Conservation (phyloP, 2,797 vertebrate genomes). For the Leptatherina wallacei region DNA sequence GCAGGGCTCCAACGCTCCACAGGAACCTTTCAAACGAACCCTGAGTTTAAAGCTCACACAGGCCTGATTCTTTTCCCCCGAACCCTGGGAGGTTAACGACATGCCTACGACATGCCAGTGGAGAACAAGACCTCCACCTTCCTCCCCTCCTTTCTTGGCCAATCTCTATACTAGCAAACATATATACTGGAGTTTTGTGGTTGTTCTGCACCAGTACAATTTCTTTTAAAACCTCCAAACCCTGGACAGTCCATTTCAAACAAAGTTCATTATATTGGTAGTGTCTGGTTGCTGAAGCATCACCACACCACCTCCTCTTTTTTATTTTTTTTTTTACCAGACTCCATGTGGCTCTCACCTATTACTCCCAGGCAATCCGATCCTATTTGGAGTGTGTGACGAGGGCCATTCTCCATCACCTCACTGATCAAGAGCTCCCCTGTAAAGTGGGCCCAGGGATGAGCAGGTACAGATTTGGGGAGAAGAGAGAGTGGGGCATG, state of each 20-base stretch:
- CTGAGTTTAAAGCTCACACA: constrained; percentile 76
- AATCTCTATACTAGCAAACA: constrained; percentile 27
- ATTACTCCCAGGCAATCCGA: constrained; percentile 77
- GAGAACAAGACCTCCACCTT: constrained; percentile 75
- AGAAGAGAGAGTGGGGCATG: constrained; percentile 69
- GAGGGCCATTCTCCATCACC: constrained; percentile 78
- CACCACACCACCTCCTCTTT: constrained; percentile 36
- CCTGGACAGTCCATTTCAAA: constrained; percentile 57
- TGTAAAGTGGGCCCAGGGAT: constrained; percentile 75
- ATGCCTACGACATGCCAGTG: constrained; percentile 79
- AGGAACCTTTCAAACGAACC: constrained; percentile 81
- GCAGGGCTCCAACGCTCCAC: constrained; percentile 78
- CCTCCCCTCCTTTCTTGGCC: constrained; percentile 36
- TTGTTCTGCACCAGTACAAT: constrained; percentile 47
- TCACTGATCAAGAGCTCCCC: constrained; percentile 80
- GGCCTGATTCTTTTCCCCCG: constrained; percentile 66
- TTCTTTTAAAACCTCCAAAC: constrained; percentile 36
- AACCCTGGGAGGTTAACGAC: constrained; percentile 86
- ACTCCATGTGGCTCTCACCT: constrained; percentile 72
- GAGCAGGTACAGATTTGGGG: constrained; percentile 80
- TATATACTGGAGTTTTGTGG: constrained; percentile 25
- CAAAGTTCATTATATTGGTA: constrained; percentile 55
- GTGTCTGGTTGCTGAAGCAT: constrained; percentile 48
- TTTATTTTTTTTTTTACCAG: constrained; percentile 43
- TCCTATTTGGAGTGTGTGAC: constrained; percentile 81